phyloP scores from a whole-genome alignment of 2,888 invertebrate genomes.

The Adineta ricciae region DNA sequence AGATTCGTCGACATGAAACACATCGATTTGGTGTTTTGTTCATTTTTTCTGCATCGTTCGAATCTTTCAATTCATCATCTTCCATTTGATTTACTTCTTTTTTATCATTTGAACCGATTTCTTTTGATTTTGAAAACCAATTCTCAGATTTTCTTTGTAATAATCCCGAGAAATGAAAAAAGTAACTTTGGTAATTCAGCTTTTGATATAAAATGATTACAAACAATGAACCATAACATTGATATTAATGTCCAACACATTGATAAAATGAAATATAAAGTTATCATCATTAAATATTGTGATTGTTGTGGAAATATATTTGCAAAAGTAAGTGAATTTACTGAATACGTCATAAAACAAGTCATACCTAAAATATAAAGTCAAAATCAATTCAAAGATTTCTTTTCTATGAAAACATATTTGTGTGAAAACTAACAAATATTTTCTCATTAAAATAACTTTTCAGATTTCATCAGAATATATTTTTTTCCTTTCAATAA shows the following conservation, averaged over 20 bases:
- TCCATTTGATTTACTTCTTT: too few species aligned
- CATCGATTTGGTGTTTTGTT: too few species aligned
- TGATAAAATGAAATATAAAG: background rate
- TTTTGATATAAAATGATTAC: background rate
- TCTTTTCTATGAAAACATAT: too few species aligned
- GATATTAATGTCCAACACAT: background rate
- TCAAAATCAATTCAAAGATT: background rate
- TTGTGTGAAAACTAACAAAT: too few species aligned
- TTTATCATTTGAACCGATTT: background rate
- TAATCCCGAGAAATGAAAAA: background rate
- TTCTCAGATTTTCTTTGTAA: background rate
- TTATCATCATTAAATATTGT: background rate
- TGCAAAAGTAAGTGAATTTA: background rate
- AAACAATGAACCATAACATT: too few species aligned
- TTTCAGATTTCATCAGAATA: too few species aligned
- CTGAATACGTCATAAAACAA: background rate
- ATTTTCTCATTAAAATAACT: too few species aligned
- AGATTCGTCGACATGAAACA: too few species aligned
- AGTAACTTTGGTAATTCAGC: background rate
- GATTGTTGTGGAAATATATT: background rate
- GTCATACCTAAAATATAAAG: background rate
- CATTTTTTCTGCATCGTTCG: too few species aligned
- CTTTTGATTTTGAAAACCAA: background rate
- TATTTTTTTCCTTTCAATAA: too few species aligned
- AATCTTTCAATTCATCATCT: too few species aligned